Percentiles rank a stretch among this genome's conserved stretches.
These are phyloP conservation scores for Lontra canadensis DNA, from an alignment of 2,113 vertebrate genomes.

Conservation along the genomic window DNA sequence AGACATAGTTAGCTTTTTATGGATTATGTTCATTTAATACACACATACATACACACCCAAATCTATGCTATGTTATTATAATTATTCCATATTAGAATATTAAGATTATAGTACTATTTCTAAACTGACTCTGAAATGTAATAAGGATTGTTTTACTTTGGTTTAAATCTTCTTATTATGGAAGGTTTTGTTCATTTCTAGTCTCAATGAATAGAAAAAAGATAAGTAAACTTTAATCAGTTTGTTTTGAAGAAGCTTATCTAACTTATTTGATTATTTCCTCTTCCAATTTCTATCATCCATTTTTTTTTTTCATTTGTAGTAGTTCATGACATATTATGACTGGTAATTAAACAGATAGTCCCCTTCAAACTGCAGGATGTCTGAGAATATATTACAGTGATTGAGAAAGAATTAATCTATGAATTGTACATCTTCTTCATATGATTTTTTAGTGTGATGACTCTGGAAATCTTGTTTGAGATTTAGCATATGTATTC, in stretches of 20 bases:
- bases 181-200: not conserved
- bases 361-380: not conserved
- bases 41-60: not conserved
- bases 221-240: not conserved
- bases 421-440: not conserved
- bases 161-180: not conserved
- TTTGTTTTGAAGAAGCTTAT: constrained; percentile 10
- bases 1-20: not conserved
- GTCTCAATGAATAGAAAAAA: not conserved
- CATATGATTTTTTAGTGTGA: not conserved
- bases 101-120: not conserved
- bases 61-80: not conserved
- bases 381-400: not conserved
- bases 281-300: not conserved
- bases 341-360: not conserved
- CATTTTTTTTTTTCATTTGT: not conserved
- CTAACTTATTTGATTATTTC: not conserved
- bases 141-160: not conserved
- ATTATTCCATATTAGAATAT: not conserved
- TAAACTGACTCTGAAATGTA: not conserved
- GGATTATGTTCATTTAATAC: not conserved
- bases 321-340: not conserved
- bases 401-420: not conserved
- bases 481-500: not conserved
- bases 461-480: not conserved